These are phyloP conservation scores for Lepidurus couesii DNA, from an alignment of 1,140 invertebrate species.

Conservation along the genomic window DNA sequence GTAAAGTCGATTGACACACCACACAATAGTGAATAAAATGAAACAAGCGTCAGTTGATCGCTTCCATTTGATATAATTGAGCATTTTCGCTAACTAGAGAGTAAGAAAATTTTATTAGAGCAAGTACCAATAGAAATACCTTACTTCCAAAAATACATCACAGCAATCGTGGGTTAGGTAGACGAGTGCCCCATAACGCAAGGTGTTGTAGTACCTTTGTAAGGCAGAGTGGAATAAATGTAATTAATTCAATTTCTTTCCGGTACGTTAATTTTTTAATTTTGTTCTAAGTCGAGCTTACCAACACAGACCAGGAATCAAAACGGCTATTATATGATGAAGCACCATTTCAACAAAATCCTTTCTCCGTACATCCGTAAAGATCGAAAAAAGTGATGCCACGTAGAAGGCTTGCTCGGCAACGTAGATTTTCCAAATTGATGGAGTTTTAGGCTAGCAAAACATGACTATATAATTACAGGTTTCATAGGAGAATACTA, in stretches of 20 bases:
- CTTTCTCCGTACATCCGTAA: constrained; percentile 25
- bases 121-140: not conserved
- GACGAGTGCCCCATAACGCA: not conserved
- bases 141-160: constrained; percentile 27
- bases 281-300: not conserved
- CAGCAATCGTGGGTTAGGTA: not conserved
- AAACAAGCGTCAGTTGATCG: constrained; percentile 4
- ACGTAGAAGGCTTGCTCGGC: not conserved
- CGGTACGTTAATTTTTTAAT: not conserved
- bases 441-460: not conserved
- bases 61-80: constrained; percentile 22
- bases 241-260: not conserved
- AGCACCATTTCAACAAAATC: constrained; percentile 27
- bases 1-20: constrained; percentile 9
- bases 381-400: constrained; percentile 8
- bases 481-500: not conserved
- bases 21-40: not conserved
- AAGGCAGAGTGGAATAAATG: not conserved
- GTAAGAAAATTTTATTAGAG: not conserved
- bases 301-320: not conserved
- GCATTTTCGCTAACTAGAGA: constrained; percentile 23
- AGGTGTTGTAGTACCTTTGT: not conserved
- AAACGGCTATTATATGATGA: constrained; percentile 21
- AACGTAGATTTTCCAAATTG: constrained; percentile 15
- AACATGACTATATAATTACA: not conserved